Evolutionary conservation across 2,113 vertebrate species (phyloP), one percentile per base, ranked within the genome.

Genomic region (Mesoclemmys tuberculata): DNA sequence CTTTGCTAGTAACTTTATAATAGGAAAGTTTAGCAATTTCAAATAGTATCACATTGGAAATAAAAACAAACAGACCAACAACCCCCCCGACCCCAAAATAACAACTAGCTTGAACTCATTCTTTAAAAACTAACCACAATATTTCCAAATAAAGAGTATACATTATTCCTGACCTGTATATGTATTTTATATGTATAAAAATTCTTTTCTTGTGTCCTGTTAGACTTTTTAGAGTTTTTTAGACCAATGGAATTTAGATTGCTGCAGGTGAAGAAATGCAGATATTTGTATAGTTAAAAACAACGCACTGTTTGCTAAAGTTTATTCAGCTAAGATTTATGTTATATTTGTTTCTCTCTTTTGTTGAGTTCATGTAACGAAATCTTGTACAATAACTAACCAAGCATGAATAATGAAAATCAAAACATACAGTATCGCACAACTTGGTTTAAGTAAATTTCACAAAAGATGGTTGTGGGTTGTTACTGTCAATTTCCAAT

Each of bases 291-390:
- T 1, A 21, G 41, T 14, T 79, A 82, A 85, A 92, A 89, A 49
- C 54, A 51, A 85, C 51, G 16, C 8, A 5, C 7, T 29, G 10
- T 31, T 48, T 0, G 0, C 2, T 0, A 55, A 90, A 80, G 2
- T 1, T 1, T 68, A 74, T 2, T 77, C 21, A 14, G 16, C 58
- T 52, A 10, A 80, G 80, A 54, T 46, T 90, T 51, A 87, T 0
- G 0, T 81, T 61, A 77, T 35, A 84, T 91, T 92, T 92, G 51
- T 78, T 91, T 54, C 84, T n/a, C 68, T 3, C 83, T n/a, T 38
- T 68, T 74, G 0, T 0, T 6, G 82, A 49, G 48, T 24, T 51
- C 41, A 2, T 0, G 3, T 4, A 18, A 49, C 1, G 14, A 48
- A 49, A 93, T 58, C 3, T 55, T 5, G 27, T 2, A 14, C 68